These are phyloP conservation scores for Cranoglanis bouderius DNA, from an alignment of 2,113 vertebrate genomes.

Conservation along the genomic window DNA sequence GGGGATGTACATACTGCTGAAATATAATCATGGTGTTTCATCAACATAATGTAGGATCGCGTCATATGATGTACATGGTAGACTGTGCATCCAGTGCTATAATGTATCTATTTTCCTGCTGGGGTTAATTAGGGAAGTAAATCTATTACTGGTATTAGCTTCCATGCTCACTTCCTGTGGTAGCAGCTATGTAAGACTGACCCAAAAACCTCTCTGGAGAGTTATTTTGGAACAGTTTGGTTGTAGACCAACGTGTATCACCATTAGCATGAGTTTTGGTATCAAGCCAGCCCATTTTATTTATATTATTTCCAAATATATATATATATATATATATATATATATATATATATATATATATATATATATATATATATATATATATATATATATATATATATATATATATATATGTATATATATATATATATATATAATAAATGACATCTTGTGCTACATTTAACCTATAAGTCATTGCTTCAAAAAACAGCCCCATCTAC, in stretches of 20 bases:
- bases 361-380: too few species aligned
- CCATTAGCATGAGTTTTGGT: too few species aligned
- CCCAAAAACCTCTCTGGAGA: neutral
- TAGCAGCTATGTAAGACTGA: neutral
- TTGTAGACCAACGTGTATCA: neutral
- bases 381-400: too few species aligned
- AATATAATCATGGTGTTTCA: slow-evolving; percentile 22
- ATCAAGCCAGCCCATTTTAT: too few species aligned
- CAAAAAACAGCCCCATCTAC: slow-evolving; percentile 17
- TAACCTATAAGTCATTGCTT: neutral
- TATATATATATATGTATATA: too few species aligned
- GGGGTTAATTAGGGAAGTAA: neutral
- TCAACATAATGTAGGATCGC: neutral
- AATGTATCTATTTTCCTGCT: slow-evolving; percentile 16
- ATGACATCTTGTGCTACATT: neutral
- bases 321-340: too few species aligned
- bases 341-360: too few species aligned
- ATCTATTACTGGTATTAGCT: neutral
- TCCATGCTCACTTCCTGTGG: neutral
- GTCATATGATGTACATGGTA: neutral
- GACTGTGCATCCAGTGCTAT: neutral
- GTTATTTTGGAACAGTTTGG: neutral
- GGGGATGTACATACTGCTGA: neutral
- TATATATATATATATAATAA: too few species aligned
- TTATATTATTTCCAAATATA: neutral